Evolutionary conservation across 2,797 vertebrate species (phyloP), one percentile per base, ranked within the genome.

Genomic region (Pangasius sanitwongsei): DNA sequence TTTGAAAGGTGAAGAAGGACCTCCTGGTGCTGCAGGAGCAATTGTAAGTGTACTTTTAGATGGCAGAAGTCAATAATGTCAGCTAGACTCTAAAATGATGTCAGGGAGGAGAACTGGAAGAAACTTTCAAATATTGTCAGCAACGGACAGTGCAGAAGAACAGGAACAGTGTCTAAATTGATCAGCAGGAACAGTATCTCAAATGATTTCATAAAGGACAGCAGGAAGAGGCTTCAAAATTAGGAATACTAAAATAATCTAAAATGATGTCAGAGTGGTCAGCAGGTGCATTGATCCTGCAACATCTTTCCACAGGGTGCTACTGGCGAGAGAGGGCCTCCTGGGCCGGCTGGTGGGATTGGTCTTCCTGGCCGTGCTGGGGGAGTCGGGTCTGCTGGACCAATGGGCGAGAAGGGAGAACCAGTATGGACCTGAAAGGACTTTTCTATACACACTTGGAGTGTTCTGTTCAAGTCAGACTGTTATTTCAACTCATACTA

Each of bases 1-100:
- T 69, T 92, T 99, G 92, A 99, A 99, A 92, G 98, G 98, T 86
- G 96, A 95, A 90, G 98, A 98, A 91, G 98, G 98, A 0, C 96
- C 97, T 16, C 91, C 93, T 0, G 98, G 98, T 37, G 89, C 95
- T 9, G 88, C 96, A 0, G 98, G 98, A 69, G 48, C 94, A 87
- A 92, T 92, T 1, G 98, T 99, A 96, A 97, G 97, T 65, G 23
- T 90, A 87, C 90, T 91, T 82, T 84, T 4, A 12, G 72, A 37
- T 63, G 23, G 9, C 57, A 41, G 28, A 12, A 83, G 28, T 31
- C 1, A 53, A 11, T 53, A 20, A 69, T 69, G 9, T 69, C 44
- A 53, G n/a, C 44, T 34, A 69, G n/a, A 20, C 41, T 31, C 18
- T 50, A 85, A 70, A 70, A 53, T 69, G 8, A 70, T 85, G 63